phyloP scores from a whole-genome alignment of 2,113 vertebrate species.

The Oryzias curvinotus region DNA sequence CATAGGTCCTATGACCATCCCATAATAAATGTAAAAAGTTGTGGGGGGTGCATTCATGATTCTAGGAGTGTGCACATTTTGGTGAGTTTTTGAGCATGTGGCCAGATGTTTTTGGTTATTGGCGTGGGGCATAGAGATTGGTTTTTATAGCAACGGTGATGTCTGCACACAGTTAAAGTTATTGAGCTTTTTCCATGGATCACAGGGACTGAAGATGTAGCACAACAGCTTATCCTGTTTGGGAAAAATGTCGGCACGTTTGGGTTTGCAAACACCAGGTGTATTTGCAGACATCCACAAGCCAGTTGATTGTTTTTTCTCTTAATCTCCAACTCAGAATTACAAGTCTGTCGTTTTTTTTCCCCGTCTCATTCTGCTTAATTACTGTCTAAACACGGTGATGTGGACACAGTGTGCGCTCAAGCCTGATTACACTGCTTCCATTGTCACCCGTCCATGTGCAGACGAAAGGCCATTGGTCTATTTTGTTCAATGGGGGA shows the following conservation, averaged over 20 bases:
- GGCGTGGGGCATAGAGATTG: no score
- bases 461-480: not conserved
- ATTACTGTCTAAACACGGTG: conserved; percentile 25
- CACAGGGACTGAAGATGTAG: no score
- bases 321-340: conserved; percentile 15
- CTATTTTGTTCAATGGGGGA: not conserved
- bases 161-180: no score
- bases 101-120: no score
- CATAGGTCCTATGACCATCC: no score
- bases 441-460: not conserved
- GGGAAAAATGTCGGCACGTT: conserved; percentile 7
- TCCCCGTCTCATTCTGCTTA: conserved; percentile 14
- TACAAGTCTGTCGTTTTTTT: conserved; percentile 18
- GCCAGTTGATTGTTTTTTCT: conserved; percentile 14
- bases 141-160: no score
- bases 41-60: no score
- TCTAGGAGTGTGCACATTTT: no score
- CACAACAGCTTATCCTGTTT: not conserved
- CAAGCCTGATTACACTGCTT: conserved; percentile 22
- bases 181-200: no score
- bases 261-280: conserved; percentile 11
- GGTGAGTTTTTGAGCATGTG: no score
- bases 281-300: conserved; percentile 26
- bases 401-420: conserved; percentile 26
- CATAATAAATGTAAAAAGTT: no score